A percentile compares a stretch with the other conserved stretches of the same genome.
Evolutionary conservation across 2,797 vertebrate genomes (phyloP).

Genomic region (Sebastes hubbsi): DNA sequence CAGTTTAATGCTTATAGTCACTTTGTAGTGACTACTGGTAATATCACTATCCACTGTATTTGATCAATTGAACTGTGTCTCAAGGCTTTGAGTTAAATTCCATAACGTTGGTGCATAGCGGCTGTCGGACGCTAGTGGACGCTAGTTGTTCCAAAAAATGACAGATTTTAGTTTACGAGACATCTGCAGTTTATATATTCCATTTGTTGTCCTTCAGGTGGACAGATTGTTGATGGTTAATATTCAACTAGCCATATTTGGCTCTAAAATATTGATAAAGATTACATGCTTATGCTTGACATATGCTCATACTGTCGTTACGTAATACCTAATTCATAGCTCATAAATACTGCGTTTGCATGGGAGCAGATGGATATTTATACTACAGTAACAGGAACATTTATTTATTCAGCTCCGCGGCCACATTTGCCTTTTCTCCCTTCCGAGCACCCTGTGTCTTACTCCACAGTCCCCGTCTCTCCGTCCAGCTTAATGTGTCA

Average conservation of each 20-base stretch:
- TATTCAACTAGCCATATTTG: not conserved
- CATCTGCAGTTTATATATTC: not conserved
- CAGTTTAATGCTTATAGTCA: not conserved
- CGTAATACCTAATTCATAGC: conserved; percentile 20
- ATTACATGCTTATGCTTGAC: not conserved
- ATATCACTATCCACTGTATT: not conserved
- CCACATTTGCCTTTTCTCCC: conserved; percentile 5
- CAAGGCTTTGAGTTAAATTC: not conserved
- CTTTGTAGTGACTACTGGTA: not conserved
- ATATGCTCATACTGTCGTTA: conserved; percentile 5
- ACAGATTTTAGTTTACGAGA: not conserved
- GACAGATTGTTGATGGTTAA: not conserved
- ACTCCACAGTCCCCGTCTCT: conserved; percentile 3
- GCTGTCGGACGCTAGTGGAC: not conserved
- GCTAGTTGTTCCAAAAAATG: not conserved
- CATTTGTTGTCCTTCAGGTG: not conserved
- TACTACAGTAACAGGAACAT: not conserved
- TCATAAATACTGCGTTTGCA: conserved; percentile 6
- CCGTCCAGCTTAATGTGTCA: conserved; percentile 15
- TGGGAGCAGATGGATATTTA: conserved; percentile 23
- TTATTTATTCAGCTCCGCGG: conserved; percentile 25
- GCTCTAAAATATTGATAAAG: not conserved
- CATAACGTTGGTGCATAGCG: not conserved
- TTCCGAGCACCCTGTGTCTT: not conserved
- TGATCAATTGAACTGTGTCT: not conserved